A percentile compares a stretch with the other conserved stretches of the same genome.
Conservation (phyloP, 1,140 invertebrate genomes). For the Harpegnathos saltator region DNA sequence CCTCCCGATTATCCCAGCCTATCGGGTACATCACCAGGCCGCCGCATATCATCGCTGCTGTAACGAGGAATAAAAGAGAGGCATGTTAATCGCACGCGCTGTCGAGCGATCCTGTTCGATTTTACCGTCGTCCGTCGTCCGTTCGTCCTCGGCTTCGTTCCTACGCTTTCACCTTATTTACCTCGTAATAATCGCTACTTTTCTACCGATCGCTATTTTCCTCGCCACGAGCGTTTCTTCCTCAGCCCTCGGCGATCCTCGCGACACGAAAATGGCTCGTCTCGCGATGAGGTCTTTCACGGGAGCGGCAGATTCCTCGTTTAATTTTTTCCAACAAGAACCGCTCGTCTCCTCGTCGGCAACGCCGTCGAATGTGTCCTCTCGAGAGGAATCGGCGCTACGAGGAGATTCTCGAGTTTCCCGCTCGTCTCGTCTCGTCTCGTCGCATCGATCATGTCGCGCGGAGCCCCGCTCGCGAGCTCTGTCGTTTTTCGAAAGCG, state of each 20-base stretch:
- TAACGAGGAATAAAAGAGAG: conserved; percentile 76
- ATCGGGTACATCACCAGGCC: conserved; percentile 89
- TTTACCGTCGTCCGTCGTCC: no score
- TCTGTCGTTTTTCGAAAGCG: conserved; percentile 46
- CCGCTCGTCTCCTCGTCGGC: not conserved
- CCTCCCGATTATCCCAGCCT: conserved; percentile 90
- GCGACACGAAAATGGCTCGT: no score
- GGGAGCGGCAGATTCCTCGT: no score
- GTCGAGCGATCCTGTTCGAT: no score
- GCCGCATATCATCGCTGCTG: conserved; percentile 88
- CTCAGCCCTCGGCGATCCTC: no score
- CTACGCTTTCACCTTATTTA: no score
- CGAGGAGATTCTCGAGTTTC: not conserved
- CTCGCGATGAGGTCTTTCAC: no score
- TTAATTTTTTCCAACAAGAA: not conserved
- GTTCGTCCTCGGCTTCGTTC: no score
- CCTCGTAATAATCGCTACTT: no score
- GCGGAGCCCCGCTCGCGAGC: conserved; percentile 10
- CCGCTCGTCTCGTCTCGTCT: not conserved
- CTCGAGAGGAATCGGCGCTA: conserved; percentile 8
- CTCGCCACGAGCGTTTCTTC: no score
- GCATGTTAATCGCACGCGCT: conserved; percentile 4
- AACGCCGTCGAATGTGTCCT: not conserved
- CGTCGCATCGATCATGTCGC: conserved; percentile 45
- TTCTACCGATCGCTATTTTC: no score